Evolutionary conservation across 2,797 vertebrate genomes (phyloP).

Genomic region (Vespertilio murinus): DNA sequence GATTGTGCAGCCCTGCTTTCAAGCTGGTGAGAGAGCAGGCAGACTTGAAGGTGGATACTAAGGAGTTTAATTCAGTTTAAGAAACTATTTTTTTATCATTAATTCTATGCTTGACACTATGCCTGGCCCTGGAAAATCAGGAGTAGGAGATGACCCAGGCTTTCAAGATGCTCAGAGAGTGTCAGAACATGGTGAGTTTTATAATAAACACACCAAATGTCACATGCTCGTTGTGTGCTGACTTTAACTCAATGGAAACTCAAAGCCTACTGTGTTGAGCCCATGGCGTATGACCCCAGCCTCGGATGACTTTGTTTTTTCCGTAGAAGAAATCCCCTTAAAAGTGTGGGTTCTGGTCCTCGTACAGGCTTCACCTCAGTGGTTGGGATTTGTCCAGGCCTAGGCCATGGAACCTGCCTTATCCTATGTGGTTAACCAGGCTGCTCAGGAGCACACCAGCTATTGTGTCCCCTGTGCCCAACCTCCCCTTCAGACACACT

Average conservation of each 20-base stretch:
- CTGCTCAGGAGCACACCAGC: not conserved
- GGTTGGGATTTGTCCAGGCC: not conserved
- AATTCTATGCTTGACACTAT: not conserved
- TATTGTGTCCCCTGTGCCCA: not conserved
- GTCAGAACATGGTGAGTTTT: not conserved
- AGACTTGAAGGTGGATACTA: not conserved
- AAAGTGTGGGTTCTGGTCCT: not conserved
- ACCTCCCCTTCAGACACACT: not conserved
- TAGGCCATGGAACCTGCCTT: not conserved
- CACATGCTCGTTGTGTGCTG: not conserved
- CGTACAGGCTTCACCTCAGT: not conserved
- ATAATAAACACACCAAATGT: not conserved
- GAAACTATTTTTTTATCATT: not conserved
- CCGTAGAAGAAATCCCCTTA: not conserved
- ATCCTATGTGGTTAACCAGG: not conserved
- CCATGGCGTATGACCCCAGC: not conserved
- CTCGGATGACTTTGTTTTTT: not conserved
- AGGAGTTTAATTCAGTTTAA: not conserved
- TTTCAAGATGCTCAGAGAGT: not conserved
- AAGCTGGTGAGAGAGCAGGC: not conserved
- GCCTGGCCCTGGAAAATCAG: not conserved
- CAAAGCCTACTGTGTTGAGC: not conserved
- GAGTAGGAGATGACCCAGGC: not conserved
- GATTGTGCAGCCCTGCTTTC: not conserved
- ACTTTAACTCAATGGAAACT: not conserved